Conservation (phyloP, 1,140 invertebrate species). For the Hydropsyche tenuis region DNA sequence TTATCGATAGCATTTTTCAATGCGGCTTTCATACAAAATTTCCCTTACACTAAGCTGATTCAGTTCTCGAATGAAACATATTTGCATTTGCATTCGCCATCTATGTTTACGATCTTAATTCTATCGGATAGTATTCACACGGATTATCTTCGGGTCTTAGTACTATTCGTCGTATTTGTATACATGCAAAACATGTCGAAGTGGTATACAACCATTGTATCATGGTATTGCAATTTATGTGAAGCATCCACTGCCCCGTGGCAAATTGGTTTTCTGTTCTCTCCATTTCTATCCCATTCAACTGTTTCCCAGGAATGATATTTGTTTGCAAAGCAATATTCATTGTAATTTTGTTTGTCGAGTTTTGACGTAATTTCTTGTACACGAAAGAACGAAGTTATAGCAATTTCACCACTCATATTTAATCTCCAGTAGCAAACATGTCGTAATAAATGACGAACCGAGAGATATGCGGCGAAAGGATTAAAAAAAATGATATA, state of each 20-base stretch:
- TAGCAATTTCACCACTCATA: no score
- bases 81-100: no score
- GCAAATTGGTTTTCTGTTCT: constrained; percentile 11
- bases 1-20: background rate
- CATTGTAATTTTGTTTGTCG: background rate
- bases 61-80: no score
- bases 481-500: no score
- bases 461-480: background rate
- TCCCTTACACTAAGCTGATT: background rate
- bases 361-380: no score
- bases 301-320: background rate
- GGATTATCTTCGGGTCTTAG: background rate
- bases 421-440: no score
- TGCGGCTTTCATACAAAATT: background rate
- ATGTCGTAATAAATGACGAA: no score
- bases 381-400: no score
- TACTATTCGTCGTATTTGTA: no score
- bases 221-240: constrained; percentile 4
- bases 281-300: background rate
- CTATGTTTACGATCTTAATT: no score
- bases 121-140: background rate
- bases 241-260: background rate
- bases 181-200: background rate
- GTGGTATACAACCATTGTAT: background rate
- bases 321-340: background rate